Evolutionary conservation across 92 coral and sea anemone genomes (phyloP), one percentile per base, ranked within the genome.

Genomic region (Zoanthus gigantus): DNA sequence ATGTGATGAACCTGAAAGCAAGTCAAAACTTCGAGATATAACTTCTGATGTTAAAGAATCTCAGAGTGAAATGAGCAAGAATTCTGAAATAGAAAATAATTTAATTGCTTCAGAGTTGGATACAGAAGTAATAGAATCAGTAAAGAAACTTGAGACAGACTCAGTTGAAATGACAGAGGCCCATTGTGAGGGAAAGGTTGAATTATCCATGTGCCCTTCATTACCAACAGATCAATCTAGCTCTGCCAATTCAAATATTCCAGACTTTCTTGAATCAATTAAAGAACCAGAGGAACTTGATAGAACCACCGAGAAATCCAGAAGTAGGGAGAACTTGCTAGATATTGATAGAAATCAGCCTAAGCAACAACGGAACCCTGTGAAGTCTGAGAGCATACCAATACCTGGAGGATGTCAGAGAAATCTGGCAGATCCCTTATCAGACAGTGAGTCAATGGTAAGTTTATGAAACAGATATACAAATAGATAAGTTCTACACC

Each of bases 401-500:
- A 95, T 95, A 34, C 98, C 98, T 15, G 85, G 90, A n/a, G 87
- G 92, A 10, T 47, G 92, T 84, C 85, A 71, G 1, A 79, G 73
- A 17, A 48, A 47, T 58, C 54, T 58, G 52, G 78, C 71, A 15
- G 96, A 95, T 60, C 86, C 48, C 28, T 71, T 87, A 37, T 91
- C 94, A 2, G 96, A 94, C 48, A 92, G 91, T 90, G 95, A 95
- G 83, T 85, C 94, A 47, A 48, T 79, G 76, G 94, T 91, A 91
- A 76, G 90, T 14, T 6, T 42, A 23, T 23, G 23, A 23, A 23
- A 23, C 23, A 23, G 23, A 23, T 23, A 23, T 23, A 23, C 23
- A 23, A 23, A 23, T 23, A 23, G 23, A 23, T 23, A 23, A 23
- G 23, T 23, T 23, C 23, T 23, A 23, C 23, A 23, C 23, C 23